Base-by-base conservation (phyloP, 2,888 invertebrate species). In the Lutraria lutraria region DNA sequence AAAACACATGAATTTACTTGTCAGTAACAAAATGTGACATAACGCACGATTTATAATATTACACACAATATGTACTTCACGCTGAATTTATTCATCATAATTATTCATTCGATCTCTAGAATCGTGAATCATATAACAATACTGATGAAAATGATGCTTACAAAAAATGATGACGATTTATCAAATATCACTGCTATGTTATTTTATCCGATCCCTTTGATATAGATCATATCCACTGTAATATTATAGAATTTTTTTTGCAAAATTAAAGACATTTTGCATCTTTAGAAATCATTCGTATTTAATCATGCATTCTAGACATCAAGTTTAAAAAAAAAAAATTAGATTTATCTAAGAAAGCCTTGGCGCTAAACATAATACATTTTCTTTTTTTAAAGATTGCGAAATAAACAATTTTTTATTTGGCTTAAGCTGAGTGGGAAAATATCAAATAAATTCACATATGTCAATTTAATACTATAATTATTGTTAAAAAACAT, bases 1-100 rank as follows among this genome's bases (percentile, higher is more conserved):
- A 76, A 76, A 76, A 76, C 31, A 76, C 76, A 76, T 34, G 34
- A 31, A 31, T 76, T 13, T 34, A 19, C 15, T 34, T 16, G 31
- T 76, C 34, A 68, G n/a, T 68, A 68, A 19, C 31, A 72, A 76
- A 31, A 72, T 76, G 34, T 34, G 25, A 68, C 63, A 68, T n/a
- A 68, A 68, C 25, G 25, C 63, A 25, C 8, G 43, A 25, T 4
- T 60, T 21, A n/a, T 6, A 8, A 63, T 68, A 8, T 13, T 25
- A n/a, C 12, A n/a, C 21, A 68, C 63, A 68, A 68, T 68, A 68
- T 68, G 25, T 1, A 25, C 63, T 25, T 4, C 63, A 63, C n/a
- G 8, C n/a, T 68, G 25, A 60, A 21, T 21, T 21, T 19, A 60
- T 8, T 21, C 60, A 60, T 60, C 60, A 19, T 43, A 60, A 12